Base-by-base conservation (phyloP, 2,888 invertebrate genomes). In the Dryococelus australis region DNA sequence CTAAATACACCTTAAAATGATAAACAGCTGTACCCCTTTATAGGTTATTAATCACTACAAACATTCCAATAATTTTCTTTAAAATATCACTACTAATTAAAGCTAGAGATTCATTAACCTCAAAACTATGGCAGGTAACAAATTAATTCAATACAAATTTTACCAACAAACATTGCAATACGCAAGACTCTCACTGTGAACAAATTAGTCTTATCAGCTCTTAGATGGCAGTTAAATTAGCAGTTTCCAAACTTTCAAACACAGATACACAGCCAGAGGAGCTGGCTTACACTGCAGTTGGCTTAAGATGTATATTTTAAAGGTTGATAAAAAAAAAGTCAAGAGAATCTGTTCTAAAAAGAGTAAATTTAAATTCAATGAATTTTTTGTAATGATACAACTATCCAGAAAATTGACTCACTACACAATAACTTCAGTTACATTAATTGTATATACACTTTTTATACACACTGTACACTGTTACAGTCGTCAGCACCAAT, bases 401-500 rank as follows among this genome's bases (percentile, higher is more conserved):
- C n/a, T 65, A 65, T n/a, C n/a, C n/a, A 24, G n/a, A 65, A 65
- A 10, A 65, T 65, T 65, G 65, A 65, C 65, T 65, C 16, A 20
- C 65, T 65, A 65, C n/a, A 65, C n/a, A 65, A n/a, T 65, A 65
- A 24, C n/a, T 65, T 24, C 65, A 65, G n/a, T 65, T 65, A 65
- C 65, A 65, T 65, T 16, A 8, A 65, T 9, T 65, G 65, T 65
- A 65, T 16, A 65, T 65, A 65, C 65, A 65, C n/a, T 16, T 65
- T 16, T 20, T 65, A 65, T 65, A 65, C 65, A 65, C 65, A 12
- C 65, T 65, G 65, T 65, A 65, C 65, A 65, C 20, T 65, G 65
- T 43, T 43, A 81, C 65, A 47, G 43, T 85, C 83, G 47, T 87
- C 88, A 88, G 88, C 88, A 89, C 88, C 88, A 88, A 84, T 86